These are phyloP conservation scores for Arbacia lixula DNA, from an alignment of 53 echinoderm and acorn worm species.

Conservation along the genomic window DNA sequence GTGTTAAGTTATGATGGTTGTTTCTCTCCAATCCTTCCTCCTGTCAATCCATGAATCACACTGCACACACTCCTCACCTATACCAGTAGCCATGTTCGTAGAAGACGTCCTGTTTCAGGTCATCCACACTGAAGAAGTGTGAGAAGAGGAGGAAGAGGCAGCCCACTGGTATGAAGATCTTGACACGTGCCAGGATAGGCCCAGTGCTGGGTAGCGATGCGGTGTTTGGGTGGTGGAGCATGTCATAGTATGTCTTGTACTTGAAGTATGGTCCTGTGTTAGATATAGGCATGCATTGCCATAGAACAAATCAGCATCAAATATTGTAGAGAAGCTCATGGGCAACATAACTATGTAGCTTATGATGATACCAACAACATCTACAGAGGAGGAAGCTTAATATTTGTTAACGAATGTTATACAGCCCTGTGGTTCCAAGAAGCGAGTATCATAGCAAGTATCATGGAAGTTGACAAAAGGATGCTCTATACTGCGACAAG, in stretches of 20 bases:
- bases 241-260: conserved; percentile 90
- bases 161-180: conserved; percentile 74
- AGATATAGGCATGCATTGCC: background rate
- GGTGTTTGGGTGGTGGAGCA: conserved; percentile 71
- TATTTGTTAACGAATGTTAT: background rate
- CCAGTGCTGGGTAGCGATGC: conserved; percentile 69
- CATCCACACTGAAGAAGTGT: conserved; percentile 73
- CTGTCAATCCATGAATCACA: too few species aligned
- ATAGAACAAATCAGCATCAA: too few species aligned
- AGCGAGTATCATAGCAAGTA: too few species aligned
- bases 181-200: conserved; percentile 69
- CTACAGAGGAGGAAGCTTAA: background rate
- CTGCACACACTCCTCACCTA: conserved; percentile 79
- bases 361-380: background rate
- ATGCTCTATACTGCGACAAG: too few species aligned
- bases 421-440: too few species aligned
- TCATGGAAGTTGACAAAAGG: too few species aligned
- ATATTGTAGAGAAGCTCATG: too few species aligned
- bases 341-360: too few species aligned
- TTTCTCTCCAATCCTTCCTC: too few species aligned
- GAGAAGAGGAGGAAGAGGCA: conserved; percentile 71
- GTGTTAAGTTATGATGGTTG: too few species aligned
- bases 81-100: conserved; percentile 80
- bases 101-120: conserved; percentile 79
- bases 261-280: conserved; percentile 90